A percentile compares a stretch with the other conserved stretches of the same genome.
Conservation (phyloP, 2,797 vertebrate genomes). For the Babyrousa celebensis region DNA sequence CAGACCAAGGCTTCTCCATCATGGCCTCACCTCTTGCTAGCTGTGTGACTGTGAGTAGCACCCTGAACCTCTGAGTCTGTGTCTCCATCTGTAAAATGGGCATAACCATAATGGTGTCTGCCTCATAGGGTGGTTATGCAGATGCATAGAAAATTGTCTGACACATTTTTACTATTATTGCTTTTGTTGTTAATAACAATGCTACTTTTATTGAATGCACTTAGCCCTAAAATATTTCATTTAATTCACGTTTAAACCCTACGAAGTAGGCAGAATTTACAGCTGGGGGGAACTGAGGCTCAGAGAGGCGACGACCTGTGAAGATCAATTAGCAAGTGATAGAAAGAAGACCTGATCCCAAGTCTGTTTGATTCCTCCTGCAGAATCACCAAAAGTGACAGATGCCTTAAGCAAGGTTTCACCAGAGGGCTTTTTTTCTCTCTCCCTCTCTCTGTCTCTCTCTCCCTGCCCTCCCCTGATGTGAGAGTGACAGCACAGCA, state of each 20-base stretch:
- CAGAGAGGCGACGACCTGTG: neutral
- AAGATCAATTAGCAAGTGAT: constrained; percentile 4
- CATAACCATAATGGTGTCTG: neutral
- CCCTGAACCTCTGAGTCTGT: constrained; percentile 19
- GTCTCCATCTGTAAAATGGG: constrained; percentile 49
- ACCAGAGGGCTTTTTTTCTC: neutral
- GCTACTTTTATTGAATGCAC: neutral
- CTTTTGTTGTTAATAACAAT: neutral
- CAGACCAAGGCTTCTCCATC: neutral
- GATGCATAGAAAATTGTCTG: neutral
- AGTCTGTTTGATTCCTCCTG: constrained; percentile 24
- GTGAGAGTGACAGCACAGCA: neutral
- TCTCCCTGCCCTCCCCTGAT: neutral
- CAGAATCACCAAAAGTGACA: constrained; percentile 41
- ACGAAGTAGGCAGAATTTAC: neutral
- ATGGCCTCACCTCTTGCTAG: neutral
- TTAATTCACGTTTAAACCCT: neutral
- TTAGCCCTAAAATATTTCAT: neutral
- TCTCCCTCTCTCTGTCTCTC: neutral
- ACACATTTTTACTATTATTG: constrained; percentile 5
- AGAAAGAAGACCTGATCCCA: constrained; percentile 16
- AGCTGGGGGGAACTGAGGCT: constrained; percentile 27
- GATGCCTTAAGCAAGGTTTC: neutral
- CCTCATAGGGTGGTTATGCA: neutral
- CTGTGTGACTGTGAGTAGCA: neutral